Evolutionary conservation across 2,888 invertebrate genomes (phyloP).

Genomic region (Oxystoma pomonae): DNA sequence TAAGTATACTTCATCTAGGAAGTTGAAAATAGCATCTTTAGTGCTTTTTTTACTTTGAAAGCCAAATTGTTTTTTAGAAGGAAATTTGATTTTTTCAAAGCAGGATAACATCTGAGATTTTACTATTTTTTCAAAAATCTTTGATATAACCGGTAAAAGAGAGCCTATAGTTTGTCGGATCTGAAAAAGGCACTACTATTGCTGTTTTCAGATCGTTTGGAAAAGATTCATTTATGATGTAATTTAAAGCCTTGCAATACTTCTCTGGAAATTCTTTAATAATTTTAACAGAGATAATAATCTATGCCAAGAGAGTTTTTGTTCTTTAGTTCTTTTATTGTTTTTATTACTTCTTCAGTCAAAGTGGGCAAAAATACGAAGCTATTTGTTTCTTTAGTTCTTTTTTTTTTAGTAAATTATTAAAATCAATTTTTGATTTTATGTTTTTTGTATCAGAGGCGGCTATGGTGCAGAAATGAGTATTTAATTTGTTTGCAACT

Average conservation of each 20-base stretch:
- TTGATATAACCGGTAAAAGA: background rate
- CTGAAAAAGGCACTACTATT: background rate
- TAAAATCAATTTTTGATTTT: background rate
- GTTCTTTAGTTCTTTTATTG: background rate
- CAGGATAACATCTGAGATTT: background rate
- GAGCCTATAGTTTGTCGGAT: background rate
- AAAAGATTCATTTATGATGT: background rate
- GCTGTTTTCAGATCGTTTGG: background rate
- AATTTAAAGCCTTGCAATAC: background rate
- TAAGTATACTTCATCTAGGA: background rate
- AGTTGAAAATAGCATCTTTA: background rate
- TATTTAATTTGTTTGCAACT: background rate
- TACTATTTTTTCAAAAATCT: background rate
- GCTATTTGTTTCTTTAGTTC: background rate
- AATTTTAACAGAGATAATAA: background rate
- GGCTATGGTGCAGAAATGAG: background rate
- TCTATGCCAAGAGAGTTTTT: background rate
- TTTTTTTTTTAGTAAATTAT: background rate
- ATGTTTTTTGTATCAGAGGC: background rate
- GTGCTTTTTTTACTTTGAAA: background rate
- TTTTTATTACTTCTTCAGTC: background rate
- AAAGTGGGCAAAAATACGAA: background rate
- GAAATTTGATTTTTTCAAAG: too few species aligned
- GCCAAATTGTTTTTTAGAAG: background rate
- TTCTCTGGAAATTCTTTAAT: background rate